phyloP scores from a whole-genome alignment of 2,888 invertebrate genomes.

The Pyrocoelia pectoralis region DNA sequence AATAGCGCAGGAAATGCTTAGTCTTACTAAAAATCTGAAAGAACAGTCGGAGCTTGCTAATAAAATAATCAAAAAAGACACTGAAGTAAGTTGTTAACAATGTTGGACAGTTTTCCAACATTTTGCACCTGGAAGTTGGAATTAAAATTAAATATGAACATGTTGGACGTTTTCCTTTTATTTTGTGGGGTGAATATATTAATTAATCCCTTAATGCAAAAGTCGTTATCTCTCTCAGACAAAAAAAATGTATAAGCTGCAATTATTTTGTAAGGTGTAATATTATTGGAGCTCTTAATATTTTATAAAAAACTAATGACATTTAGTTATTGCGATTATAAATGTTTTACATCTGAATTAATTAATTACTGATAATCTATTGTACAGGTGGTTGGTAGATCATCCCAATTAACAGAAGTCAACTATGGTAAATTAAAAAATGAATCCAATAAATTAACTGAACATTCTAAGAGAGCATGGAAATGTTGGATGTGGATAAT shows the following conservation, averaged over 20 bases:
- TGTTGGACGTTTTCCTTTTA: too few relatives aligned
- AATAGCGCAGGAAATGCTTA: conserved; percentile 94
- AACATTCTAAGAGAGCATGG: conserved; percentile 87
- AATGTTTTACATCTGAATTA: background rate
- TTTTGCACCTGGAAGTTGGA: too few relatives aligned
- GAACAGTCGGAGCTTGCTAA: conserved; percentile 91
- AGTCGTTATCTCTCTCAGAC: too few relatives aligned
- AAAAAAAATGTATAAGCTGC: too few relatives aligned
- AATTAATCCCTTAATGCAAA: too few relatives aligned
- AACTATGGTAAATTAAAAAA: conserved; percentile 79
- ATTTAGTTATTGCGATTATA: background rate
- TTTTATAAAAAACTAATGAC: too few relatives aligned
- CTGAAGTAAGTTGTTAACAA: conserved; percentile 66
- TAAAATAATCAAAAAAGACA: conserved; percentile 89
- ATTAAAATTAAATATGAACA: too few relatives aligned
- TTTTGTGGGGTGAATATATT: too few relatives aligned
- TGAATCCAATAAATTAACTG: conserved; percentile 83
- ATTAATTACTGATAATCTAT: background rate
- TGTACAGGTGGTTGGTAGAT: conserved; percentile 73
- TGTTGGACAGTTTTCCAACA: background rate
- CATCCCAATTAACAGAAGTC: conserved; percentile 79
- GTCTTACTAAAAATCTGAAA: conserved; percentile 84
- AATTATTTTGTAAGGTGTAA: too few relatives aligned
- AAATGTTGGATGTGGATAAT: conserved; percentile 96
- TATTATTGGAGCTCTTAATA: too few relatives aligned